Percentiles rank a stretch among this genome's conserved stretches.
Evolutionary conservation across 2,888 invertebrate genomes (phyloP).

Genomic region (Calameuta idolon): DNA sequence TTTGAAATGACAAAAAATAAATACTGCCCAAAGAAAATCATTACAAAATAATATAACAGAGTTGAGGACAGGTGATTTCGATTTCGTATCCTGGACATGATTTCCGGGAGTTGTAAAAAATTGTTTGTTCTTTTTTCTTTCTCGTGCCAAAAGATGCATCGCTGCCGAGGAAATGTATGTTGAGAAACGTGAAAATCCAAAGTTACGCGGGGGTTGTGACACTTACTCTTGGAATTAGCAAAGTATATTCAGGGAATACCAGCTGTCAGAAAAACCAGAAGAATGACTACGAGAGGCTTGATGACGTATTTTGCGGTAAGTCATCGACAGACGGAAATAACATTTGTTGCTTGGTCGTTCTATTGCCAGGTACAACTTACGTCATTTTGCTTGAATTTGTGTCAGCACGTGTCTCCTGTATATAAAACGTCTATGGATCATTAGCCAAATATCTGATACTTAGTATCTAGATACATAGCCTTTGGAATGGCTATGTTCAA

Average conservation of each 20-base stretch:
- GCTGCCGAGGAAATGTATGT: background rate
- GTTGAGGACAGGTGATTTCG: background rate
- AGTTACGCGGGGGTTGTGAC: background rate
- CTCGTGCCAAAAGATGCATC: background rate
- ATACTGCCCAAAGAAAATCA: background rate
- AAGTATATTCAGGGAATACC: background rate
- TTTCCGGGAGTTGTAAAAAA: background rate
- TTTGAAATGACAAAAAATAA: background rate
- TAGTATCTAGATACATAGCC: background rate
- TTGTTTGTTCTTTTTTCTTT: background rate
- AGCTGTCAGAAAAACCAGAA: background rate
- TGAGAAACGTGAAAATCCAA: background rate
- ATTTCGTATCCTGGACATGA: background rate
- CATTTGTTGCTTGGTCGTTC: conserved; percentile 3
- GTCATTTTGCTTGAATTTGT: conserved; percentile 9
- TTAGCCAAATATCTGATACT: background rate
- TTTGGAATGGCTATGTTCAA: background rate
- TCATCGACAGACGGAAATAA: background rate
- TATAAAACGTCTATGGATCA: background rate
- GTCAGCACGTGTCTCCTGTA: background rate
- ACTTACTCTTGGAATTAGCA: background rate
- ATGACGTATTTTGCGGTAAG: background rate
- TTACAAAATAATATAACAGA: background rate
- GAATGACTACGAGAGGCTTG: background rate
- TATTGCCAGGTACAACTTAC: background rate